Base-by-base conservation (phyloP, 2,888 invertebrate genomes). In the Drosophila quinaria region DNA sequence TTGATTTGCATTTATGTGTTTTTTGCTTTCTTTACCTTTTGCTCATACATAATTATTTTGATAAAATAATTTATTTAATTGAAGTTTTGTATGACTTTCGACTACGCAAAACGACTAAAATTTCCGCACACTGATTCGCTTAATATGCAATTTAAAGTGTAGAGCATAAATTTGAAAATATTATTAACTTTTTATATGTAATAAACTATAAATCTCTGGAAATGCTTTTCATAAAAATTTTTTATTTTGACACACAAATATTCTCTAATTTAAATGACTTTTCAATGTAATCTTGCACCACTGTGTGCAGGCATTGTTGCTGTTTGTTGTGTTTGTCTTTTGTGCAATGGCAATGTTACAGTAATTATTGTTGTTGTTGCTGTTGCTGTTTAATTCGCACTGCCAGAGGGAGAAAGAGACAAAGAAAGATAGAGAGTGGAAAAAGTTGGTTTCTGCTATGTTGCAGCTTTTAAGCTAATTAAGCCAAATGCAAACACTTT, bases 61-160 rank as follows among this genome's bases (percentile, higher is more conserved):
- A 80, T 78, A 75, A 82, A 78, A 80, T 80, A 80, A 86, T 80
- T 75, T 65, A 78, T 89, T 89, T 84, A 75, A 86, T 89, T 84
- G 71, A 88, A 88, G 80, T 86, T 78, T 60, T 74, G 78, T 80
- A 50, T 70, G 78, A 74, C 70, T 84, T 84, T 73, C 15, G 51
- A 60, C 61, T 47, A 22, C 42, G 39, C 42, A 55, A 46, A 54
- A 42, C 11, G 15, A 41, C 41, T 41, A 46, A 5, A 56, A 37
- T 13, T n/a, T n/a, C 11, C 3, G 39, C 75, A 75, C 62, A 62
- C 22, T 73, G 75, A n/a, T 25, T 39, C 25, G 15, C 10, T 22
- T 11, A 4, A 1, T 4, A 19, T 19, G 25, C 1, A 25, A 25
- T 33, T 11, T 1, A 19, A 35, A 33, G 1, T 50, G 33, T 1